Base-by-base conservation (phyloP, 2,888 invertebrate genomes). In the Diarsia dahlii region DNA sequence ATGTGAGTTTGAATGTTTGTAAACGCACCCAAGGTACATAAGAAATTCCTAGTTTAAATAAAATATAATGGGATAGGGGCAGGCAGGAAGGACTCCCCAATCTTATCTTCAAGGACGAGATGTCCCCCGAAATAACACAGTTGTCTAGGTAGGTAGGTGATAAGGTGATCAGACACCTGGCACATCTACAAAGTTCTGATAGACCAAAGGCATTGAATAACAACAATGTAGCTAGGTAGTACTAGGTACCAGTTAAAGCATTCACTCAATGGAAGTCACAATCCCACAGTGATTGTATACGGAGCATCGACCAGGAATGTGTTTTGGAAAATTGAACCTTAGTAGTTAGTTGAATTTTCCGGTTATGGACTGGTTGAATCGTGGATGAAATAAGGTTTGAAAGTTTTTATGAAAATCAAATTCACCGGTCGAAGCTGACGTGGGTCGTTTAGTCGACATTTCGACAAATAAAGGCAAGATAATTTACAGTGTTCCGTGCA, bases 201-300 rank as follows among this genome's bases (percentile, higher is more conserved):
- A 48, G 39, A 74, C 23, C 56, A 15, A 18, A 10, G n/a, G 18
- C 18, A 48, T 69, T 48, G 23, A 58, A 46, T 34, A 62, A 45
- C n/a, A 79, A 71, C 45, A 54, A 74, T 28, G 3, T 13, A 56
- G 46, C 0, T 48, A 4, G 13, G 13, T 48, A 48, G 28, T 28
- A 28, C 28, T 28, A 28, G 13, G 13, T 48, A 48, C 48, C 13
- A 28, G 28, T 58, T 13, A 34, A 12, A 45, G 15, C 34, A 76
- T 13, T 20, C 48, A 58, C 50, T 50, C 76, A 65, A 58, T 78
- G 48, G 34, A 63, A 82, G 62, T 83, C 45, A 71, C 70, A 78
- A 82, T 70, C 83, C 15, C 58, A 74, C 65, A 81, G 58, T 68
- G 81, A 81, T 84, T 81, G 81, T 81, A 75, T 60, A 46, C 66